Evolutionary conservation across 2,797 vertebrate genomes (phyloP).

Genomic region (Pelodytes ibericus): DNA sequence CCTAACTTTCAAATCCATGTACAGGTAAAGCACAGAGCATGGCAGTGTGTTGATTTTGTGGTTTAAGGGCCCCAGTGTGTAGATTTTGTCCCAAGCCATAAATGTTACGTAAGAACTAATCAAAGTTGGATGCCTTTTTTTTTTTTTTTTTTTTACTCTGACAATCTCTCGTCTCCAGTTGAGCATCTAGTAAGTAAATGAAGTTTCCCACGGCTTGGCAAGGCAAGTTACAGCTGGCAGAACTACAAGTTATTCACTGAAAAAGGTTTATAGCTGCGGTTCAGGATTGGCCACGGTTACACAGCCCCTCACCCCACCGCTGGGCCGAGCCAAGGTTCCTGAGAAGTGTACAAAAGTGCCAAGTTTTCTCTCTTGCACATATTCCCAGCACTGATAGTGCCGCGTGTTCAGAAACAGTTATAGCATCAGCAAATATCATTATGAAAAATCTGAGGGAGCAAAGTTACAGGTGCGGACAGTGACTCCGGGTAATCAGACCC

Average conservation of each 20-base stretch:
- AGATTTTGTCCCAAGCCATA: neutral
- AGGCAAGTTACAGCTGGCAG: conserved; percentile 31
- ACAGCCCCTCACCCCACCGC: neutral
- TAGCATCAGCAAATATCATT: conserved; percentile 24
- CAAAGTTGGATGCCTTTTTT: conserved; percentile 27
- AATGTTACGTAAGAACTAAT: conserved; percentile 35
- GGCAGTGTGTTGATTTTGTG: too few relatives aligned
- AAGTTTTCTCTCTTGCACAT: conserved; percentile 10
- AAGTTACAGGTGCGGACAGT: conserved; percentile 32
- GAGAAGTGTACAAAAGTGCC: conserved; percentile 13
- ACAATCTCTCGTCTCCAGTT: too few relatives aligned
- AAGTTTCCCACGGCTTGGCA: conserved; percentile 26
- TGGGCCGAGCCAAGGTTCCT: neutral
- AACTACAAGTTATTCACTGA: conserved; percentile 34
- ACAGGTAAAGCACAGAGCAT: too few relatives aligned
- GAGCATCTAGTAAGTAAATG: conserved; percentile 16
- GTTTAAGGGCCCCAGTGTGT: neutral
- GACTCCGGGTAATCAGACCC: neutral
- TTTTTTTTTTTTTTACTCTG: too few relatives aligned
- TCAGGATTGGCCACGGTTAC: conserved; percentile 45
- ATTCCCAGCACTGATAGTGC: neutral
- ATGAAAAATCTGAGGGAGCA: conserved; percentile 20
- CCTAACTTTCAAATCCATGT: too few relatives aligned
- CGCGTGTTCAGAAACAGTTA: conserved; percentile 20
- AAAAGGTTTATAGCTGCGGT: conserved; percentile 43